phyloP scores from a whole-genome alignment of 2,797 vertebrate genomes.

The Phyllotis vaccarum region DNA sequence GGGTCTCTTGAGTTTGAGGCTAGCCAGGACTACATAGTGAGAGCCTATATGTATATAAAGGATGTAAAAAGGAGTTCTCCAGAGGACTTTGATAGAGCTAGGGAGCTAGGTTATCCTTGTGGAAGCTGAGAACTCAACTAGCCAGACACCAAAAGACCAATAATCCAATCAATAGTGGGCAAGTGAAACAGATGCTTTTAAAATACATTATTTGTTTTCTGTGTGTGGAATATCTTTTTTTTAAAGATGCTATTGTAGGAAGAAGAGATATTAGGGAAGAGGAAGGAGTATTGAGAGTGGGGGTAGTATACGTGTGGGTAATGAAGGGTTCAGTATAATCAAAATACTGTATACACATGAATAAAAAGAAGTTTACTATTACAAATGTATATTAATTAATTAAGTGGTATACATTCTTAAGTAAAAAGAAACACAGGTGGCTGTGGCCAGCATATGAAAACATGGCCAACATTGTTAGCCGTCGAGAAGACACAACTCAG shows the following conservation, averaged over 20 bases:
- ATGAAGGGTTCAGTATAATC: background rate
- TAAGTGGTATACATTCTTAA: background rate
- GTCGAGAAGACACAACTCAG: background rate
- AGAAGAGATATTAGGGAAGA: background rate
- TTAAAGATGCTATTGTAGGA: background rate
- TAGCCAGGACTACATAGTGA: background rate
- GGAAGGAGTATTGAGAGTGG: background rate
- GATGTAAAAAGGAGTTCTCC: background rate
- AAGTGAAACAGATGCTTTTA: background rate
- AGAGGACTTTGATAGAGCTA: background rate
- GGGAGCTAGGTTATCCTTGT: background rate
- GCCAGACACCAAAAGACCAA: background rate
- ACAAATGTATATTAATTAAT: background rate
- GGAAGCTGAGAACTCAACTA: background rate
- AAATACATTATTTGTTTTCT: background rate
- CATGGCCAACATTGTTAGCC: background rate
- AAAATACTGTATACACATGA: background rate
- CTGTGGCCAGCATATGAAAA: background rate
- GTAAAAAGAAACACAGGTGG: background rate
- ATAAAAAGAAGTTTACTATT: background rate
- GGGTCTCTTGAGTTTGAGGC: background rate
- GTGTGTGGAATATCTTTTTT: background rate
- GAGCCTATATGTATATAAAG: background rate
- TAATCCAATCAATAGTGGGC: background rate
- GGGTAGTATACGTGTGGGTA: no score